A percentile compares a stretch with the other conserved stretches of the same genome.
phyloP scores from a whole-genome alignment of 2,113 vertebrate species.

The Clarias macrocephalus region DNA sequence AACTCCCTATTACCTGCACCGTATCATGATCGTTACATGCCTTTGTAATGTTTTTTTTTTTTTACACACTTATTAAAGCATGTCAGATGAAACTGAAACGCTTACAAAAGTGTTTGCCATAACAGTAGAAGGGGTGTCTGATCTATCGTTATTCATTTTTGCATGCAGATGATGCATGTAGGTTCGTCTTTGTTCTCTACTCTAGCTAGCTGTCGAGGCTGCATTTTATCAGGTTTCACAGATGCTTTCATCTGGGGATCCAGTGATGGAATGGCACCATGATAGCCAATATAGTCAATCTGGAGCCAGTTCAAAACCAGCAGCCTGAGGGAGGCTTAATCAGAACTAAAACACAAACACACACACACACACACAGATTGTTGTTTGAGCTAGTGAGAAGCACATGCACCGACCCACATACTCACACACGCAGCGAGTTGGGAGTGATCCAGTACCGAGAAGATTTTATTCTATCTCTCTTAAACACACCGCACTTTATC shows the following conservation, averaged over 20 bases:
- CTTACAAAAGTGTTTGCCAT: not conserved
- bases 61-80: not conserved
- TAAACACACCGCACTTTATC: constrained; percentile 53
- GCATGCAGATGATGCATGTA: constrained; percentile 12
- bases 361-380: not conserved
- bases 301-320: constrained; percentile 31
- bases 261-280: constrained; percentile 35
- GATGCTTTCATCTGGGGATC: constrained; percentile 46
- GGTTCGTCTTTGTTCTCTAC: constrained; percentile 38
- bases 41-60: not conserved
- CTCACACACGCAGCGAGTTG: not conserved
- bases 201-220: constrained; percentile 44
- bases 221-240: constrained; percentile 37
- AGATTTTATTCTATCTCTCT: constrained; percentile 28
- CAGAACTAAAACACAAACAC: constrained; percentile 26
- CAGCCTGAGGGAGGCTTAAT: constrained; percentile 36
- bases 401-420: not conserved
- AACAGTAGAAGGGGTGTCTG: constrained; percentile 10
- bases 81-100: constrained; percentile 13
- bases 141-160: constrained; percentile 31
- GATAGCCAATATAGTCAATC: constrained; percentile 41
- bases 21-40: not conserved
- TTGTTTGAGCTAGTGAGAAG: not conserved
- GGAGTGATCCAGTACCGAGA: constrained; percentile 8
- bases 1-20: too few relatives aligned